Percentiles rank a stretch among this genome's conserved stretches.
Evolutionary conservation across 2,113 vertebrate species (phyloP).

Genomic region (Microcebus griseorufus): DNA sequence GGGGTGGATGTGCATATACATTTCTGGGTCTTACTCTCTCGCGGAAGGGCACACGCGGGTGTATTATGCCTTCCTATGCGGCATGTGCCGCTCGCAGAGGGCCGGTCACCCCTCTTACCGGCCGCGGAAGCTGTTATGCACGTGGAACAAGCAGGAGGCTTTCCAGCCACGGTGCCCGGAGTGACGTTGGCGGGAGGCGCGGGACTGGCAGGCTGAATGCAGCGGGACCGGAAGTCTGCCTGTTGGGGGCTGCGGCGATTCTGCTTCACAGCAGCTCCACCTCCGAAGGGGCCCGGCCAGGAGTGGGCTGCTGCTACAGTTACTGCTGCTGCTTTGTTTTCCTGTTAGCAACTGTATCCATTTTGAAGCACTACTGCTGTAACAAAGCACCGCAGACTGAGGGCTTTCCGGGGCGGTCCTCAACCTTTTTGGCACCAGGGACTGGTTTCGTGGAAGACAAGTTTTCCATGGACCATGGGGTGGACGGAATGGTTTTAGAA

Average conservation of each 20-base stretch:
- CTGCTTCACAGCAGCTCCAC: background rate
- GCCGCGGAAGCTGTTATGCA: background rate
- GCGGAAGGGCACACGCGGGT: accelerated
- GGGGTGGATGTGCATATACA: too few species aligned
- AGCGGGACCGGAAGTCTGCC: accelerated
- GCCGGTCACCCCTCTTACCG: accelerated
- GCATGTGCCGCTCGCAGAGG: background rate
- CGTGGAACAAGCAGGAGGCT: accelerated
- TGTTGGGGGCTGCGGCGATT: accelerated
- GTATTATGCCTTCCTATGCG: accelerated
- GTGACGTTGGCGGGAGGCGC: too few species aligned
- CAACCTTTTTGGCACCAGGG: too few species aligned
- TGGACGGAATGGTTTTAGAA: too few species aligned
- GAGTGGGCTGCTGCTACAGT: too few species aligned
- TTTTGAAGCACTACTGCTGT: background rate
- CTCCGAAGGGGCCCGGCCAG: accelerated
- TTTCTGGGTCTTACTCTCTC: too few species aligned
- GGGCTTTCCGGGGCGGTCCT: background rate
- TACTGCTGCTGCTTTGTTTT: background rate
- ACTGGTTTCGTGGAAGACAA: background rate
- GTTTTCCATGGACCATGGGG: too few species aligned
- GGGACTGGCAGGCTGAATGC: accelerated
- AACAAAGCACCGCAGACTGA: accelerated
- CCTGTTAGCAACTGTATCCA: accelerated
- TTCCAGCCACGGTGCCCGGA: too few species aligned